A percentile compares a stretch with the other conserved stretches of the same genome.
These are phyloP conservation scores for Hoplodrina blanda DNA, from an alignment of 2,888 invertebrate species.

Conservation along the genomic window DNA sequence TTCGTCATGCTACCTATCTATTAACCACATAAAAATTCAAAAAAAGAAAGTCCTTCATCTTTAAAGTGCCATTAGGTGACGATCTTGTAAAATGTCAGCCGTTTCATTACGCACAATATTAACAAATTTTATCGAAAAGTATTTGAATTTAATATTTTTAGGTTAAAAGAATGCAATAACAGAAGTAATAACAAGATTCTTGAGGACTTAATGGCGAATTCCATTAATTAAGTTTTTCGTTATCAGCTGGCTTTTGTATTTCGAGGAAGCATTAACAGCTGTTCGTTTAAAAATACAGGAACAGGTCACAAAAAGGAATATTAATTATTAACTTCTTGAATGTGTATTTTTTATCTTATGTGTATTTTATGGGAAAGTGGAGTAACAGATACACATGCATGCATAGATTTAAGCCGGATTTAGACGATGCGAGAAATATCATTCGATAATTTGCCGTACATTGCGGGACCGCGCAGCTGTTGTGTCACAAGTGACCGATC, in stretches of 20 bases:
- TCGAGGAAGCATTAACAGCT: slow-evolving; percentile 43
- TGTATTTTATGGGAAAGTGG: slow-evolving; percentile 3
- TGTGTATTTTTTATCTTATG: slow-evolving; percentile 8
- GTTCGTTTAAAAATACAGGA: slow-evolving; percentile 26
- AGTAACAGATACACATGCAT: no score
- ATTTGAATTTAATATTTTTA: slow-evolving; percentile 7
- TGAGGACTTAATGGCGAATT: slow-evolving; percentile 31
- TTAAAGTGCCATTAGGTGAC: slow-evolving; percentile 9
- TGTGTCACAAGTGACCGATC: no score
- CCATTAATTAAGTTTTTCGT: slow-evolving; percentile 34
- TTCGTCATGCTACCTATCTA: no score
- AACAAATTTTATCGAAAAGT: slow-evolving; percentile 13
- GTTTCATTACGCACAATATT: slow-evolving; percentile 11
- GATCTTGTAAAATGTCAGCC: slow-evolving; percentile 30
- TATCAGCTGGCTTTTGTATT: slow-evolving; percentile 32
- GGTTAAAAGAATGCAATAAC: slow-evolving; percentile 38
- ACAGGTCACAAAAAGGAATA: slow-evolving; percentile 8
- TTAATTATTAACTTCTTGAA: not conserved
- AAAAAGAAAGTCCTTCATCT: no score
- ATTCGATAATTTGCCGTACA: no score
- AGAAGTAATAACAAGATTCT: slow-evolving; percentile 22
- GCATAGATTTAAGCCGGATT: no score
- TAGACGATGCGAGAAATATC: no score
- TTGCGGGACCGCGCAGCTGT: no score
- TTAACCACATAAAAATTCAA: no score